Evolutionary conservation across 2,113 vertebrate genomes (phyloP).

Genomic region (Smithornis capensis): DNA sequence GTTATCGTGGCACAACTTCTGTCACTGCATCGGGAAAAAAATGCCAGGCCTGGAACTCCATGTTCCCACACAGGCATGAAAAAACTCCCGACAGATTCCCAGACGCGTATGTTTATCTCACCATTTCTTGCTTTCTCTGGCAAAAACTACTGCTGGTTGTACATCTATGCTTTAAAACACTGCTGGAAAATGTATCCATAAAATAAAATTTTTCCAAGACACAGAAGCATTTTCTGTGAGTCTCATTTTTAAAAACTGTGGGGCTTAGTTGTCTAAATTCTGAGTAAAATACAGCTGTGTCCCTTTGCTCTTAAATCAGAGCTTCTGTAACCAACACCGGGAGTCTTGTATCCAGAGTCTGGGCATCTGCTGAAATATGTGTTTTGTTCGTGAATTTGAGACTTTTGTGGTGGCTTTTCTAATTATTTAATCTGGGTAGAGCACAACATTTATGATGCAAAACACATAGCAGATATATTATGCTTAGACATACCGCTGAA

Average conservation of each 20-base stretch:
- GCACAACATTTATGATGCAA: neutral
- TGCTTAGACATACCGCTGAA: neutral
- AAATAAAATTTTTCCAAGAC: neutral
- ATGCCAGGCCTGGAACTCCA: constrained; percentile 88
- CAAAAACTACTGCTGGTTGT: neutral
- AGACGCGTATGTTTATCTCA: constrained; percentile 72
- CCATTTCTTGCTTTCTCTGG: neutral
- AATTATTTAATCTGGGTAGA: neutral
- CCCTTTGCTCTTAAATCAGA: neutral
- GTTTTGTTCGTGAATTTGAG: neutral
- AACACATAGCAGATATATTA: neutral
- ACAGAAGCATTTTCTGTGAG: neutral
- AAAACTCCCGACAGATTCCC: constrained; percentile 81
- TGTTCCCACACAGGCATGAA: constrained; percentile 80
- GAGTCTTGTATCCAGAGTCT: neutral
- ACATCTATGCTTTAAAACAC: neutral
- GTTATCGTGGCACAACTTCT: constrained; percentile 84
- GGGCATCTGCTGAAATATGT: neutral
- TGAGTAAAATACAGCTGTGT: neutral
- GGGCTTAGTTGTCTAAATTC: neutral
- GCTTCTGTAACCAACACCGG: neutral
- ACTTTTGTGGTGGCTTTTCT: neutral
- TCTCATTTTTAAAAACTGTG: neutral
- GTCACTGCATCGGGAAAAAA: constrained; percentile 85
- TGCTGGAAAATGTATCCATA: neutral